These are phyloP conservation scores for Pica pica DNA, from an alignment of 2,113 vertebrate species.

Conservation along the genomic window DNA sequence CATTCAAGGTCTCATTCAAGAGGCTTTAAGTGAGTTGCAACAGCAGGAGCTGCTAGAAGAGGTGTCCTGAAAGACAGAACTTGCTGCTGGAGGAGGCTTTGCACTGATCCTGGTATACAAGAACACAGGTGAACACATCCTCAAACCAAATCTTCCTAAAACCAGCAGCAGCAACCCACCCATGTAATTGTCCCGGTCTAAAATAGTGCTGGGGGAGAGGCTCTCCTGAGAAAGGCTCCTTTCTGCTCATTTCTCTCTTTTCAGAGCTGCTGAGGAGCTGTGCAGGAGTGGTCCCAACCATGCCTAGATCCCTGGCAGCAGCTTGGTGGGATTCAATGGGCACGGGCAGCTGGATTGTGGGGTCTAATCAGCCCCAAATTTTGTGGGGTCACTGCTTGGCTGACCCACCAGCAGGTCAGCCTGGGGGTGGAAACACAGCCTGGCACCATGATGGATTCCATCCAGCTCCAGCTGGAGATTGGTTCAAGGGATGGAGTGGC, in stretches of 20 bases:
- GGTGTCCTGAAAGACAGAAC: background rate
- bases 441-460: rapidly evolving
- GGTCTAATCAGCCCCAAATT: background rate
- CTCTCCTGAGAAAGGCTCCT: background rate
- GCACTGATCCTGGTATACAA: background rate
- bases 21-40: background rate
- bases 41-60: background rate
- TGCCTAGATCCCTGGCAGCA: background rate
- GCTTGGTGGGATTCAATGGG: rapidly evolving
- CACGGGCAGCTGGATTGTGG: background rate
- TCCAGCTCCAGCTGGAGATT: background rate
- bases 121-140: background rate
- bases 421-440: background rate
- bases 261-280: background rate
- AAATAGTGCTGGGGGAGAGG: background rate
- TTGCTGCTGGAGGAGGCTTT: background rate
- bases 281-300: rapidly evolving
- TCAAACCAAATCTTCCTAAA: background rate
- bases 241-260: background rate
- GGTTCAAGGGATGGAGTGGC: background rate
- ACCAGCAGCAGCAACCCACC: background rate
- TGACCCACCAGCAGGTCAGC: background rate
- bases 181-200: rapidly evolving
- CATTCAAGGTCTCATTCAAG: background rate
- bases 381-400: background rate